These are phyloP conservation scores for Paraplagusia blochii DNA, from an alignment of 2,113 vertebrate species.

Conservation along the genomic window DNA sequence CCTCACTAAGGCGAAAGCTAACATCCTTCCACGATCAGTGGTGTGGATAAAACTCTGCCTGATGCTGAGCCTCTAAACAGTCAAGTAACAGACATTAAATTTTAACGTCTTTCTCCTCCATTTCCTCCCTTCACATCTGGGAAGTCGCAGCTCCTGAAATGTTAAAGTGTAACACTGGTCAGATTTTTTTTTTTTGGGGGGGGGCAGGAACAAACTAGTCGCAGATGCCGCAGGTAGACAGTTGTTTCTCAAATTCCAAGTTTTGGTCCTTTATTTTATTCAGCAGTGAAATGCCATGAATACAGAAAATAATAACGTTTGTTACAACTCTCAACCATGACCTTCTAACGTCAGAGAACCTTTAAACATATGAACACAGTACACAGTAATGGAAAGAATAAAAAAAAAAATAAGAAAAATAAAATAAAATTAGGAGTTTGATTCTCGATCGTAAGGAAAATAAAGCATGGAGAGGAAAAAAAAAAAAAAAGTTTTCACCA, in stretches of 20 bases:
- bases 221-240: constrained; percentile 96
- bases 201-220: constrained; percentile 70
- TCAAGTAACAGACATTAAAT: constrained; percentile 88
- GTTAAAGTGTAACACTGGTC: constrained; percentile 85
- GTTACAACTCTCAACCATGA: constrained; percentile 99
- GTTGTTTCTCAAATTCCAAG: constrained; percentile 98
- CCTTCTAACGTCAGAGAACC: constrained; percentile 98
- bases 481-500: constrained; percentile 86
- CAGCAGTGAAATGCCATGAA: constrained; percentile 99
- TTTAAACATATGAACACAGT: constrained; percentile 98
- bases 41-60: constrained; percentile 73
- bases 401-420: constrained; percentile 75
- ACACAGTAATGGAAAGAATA: constrained; percentile 99
- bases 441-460: constrained; percentile 90
- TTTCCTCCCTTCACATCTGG: constrained; percentile 47
- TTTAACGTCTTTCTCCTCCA: constrained; percentile 83
- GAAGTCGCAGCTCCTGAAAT: constrained; percentile 81
- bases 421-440: constrained; percentile 83
- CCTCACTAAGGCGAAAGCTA: constrained; percentile 74
- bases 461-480: constrained; percentile 45
- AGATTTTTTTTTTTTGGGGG: constrained; percentile 79
- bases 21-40: constrained; percentile 82
- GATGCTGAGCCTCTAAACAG: constrained; percentile 82
- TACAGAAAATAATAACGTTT: constrained; percentile 99
- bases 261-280: constrained; percentile 99